Base-by-base conservation (phyloP, 2,113 vertebrate species). In the Turnix velox region DNA sequence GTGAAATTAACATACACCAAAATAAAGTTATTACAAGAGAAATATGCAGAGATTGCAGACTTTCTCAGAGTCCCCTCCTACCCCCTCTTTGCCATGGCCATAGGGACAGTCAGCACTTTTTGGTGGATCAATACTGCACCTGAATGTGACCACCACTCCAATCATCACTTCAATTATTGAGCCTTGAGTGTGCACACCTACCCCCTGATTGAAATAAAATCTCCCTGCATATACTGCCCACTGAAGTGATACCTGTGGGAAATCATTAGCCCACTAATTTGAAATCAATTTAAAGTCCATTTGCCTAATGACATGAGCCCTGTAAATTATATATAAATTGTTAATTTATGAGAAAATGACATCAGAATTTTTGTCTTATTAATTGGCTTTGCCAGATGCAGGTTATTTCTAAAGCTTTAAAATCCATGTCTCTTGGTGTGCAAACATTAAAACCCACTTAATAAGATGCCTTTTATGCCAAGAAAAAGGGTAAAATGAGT, bases 211-310 rank as follows among this genome's bases (percentile, higher is more conserved):
- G 86, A 68, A 81, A 71, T n/a, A 58, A 73, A 48, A 20, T 18
- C n/a, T 31, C 69, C 31, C 46, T 2, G 16, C 72, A 28, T 30
- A 30, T 20, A 57, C 90, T 91, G 85, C 74, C 85, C 93, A 80
- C 46, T 15, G 49, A 67, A 94, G 73, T 12, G 8, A 43, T 88
- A 97, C 97, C 96, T 88, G 83, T 54, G 86, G 96, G 95, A 96
- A 97, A 96, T 90, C 96, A 96, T 97, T 97, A 97, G 93, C 94
- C 81, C 68, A n/a, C 96, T 97, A 97, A 97, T 97, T 96, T 72
- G 95, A 97, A 98, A 98, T 97, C 93, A 97, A 97, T 98, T 97
- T 98, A 95, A 97, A 97, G 94, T 89, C 87, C 96, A 97, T 98
- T 98, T 97, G 96, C 96, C 94, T 98, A 97, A 98, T 97, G 96